Conservation (phyloP, 2,113 vertebrate genomes). For the Malurus cyaneus region DNA sequence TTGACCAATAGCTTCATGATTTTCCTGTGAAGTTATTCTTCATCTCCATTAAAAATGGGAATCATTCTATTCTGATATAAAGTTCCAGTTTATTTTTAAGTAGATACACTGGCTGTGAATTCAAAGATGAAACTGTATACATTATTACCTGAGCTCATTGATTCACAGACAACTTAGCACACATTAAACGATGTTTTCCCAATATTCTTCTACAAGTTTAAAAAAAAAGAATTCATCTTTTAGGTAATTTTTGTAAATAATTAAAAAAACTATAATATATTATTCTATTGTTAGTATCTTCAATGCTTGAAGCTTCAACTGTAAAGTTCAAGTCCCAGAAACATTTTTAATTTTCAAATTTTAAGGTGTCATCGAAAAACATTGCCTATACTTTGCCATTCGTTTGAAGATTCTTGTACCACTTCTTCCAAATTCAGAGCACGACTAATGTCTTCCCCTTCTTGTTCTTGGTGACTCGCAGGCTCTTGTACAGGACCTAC, state of each 20-base stretch:
- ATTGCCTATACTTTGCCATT: slow-evolving; percentile 84
- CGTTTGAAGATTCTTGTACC: slow-evolving; percentile 78
- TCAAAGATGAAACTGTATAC: slow-evolving; percentile 20
- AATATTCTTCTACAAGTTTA: slow-evolving; percentile 38
- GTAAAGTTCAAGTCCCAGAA: slow-evolving; percentile 9
- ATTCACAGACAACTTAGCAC: slow-evolving; percentile 54
- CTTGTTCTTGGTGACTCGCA: slow-evolving; percentile 66
- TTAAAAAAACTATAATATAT: slow-evolving; percentile 61
- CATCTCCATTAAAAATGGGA: slow-evolving; percentile 36
- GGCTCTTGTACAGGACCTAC: slow-evolving; percentile 73
- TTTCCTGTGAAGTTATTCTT: neutral
- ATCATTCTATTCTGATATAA: slow-evolving; percentile 1
- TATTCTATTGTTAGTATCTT: slow-evolving; percentile 31
- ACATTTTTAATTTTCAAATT: neutral
- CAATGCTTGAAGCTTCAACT: slow-evolving; percentile 27
- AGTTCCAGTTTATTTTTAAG: slow-evolving; percentile 41
- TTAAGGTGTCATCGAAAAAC: slow-evolving; percentile 74
- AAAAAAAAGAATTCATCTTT: slow-evolving; percentile 68
- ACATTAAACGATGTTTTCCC: neutral
- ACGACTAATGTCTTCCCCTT: slow-evolving; percentile 72
- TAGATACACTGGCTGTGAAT: slow-evolving; percentile 24
- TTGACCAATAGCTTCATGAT: neutral
- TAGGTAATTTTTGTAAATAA: slow-evolving; percentile 33
- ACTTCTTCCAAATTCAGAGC: slow-evolving; percentile 82
- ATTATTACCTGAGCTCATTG: slow-evolving; percentile 75